Conservation (phyloP, 53 echinoderm and acorn worm species). For the Holothuria leucospilota region DNA sequence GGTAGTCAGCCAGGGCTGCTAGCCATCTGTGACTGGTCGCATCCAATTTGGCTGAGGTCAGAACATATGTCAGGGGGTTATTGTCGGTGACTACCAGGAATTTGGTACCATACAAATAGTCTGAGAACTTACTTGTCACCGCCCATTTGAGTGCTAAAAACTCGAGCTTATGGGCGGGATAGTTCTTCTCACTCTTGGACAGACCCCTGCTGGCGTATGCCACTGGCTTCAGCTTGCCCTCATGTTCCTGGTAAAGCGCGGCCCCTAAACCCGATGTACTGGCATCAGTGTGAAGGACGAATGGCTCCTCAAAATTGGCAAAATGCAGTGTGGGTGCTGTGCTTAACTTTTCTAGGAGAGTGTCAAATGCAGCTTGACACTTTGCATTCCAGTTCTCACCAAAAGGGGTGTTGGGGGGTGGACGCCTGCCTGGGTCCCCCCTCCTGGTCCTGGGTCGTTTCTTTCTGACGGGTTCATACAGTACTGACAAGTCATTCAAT, state of each 20-base stretch:
- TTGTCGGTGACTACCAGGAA: slow-evolving; percentile 59
- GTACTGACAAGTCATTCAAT: slow-evolving; percentile 50
- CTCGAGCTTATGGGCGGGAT: slow-evolving; percentile 66
- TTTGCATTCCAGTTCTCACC: slow-evolving; percentile 55
- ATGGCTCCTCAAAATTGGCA: slow-evolving; percentile 67
- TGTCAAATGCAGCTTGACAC: slow-evolving; percentile 76
- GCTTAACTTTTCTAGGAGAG: slow-evolving; percentile 54
- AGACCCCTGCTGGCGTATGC: slow-evolving; percentile 74
- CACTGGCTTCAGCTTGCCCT: slow-evolving; percentile 64
- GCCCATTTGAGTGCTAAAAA: slow-evolving; percentile 53
- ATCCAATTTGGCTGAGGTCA: slow-evolving; percentile 66
- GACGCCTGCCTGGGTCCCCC: slow-evolving; percentile 36
- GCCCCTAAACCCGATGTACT: slow-evolving; percentile 61
- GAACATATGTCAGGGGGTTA: slow-evolving; percentile 69
- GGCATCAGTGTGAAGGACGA: slow-evolving; percentile 77
- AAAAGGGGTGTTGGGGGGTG: slow-evolving; percentile 54
- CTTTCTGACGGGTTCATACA: slow-evolving; percentile 24
- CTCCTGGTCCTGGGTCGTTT: background rate
- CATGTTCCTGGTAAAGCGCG: slow-evolving; percentile 69
- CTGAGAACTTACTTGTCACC: slow-evolving; percentile 63
- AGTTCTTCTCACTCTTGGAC: slow-evolving; percentile 61
- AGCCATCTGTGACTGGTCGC: slow-evolving; percentile 71
- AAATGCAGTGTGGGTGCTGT: slow-evolving; percentile 67
- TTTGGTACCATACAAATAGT: slow-evolving; percentile 64
- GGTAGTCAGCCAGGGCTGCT: slow-evolving; percentile 56